Conservation (phyloP, 2,888 invertebrate genomes). For the Anarsia innoxiella region DNA sequence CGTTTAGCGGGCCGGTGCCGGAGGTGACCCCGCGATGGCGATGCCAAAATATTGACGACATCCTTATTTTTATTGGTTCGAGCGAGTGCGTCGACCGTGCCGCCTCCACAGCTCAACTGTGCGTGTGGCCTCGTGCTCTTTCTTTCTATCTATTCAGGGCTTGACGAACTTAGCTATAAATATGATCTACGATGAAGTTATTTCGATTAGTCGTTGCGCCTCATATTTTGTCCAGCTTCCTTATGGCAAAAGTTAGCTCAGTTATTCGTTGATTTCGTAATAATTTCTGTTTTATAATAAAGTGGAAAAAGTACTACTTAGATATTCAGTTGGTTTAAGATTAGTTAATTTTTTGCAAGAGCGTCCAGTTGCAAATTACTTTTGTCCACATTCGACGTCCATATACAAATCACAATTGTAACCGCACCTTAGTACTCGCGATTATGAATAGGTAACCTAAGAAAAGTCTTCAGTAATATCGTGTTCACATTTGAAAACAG, state of each 20-base stretch:
- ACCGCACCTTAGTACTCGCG: not conserved
- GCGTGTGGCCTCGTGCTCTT: conserved; percentile 63
- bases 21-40: conserved; percentile 62
- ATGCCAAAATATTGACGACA: conserved; percentile 73
- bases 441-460: conserved; percentile 1
- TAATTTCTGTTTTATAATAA: no score
- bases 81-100: conserved; percentile 64
- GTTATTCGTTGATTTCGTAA: no score
- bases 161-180: conserved; percentile 17
- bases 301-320: no score
- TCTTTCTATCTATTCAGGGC: conserved; percentile 40
- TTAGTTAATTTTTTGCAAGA: no score
- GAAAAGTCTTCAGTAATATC: conserved; percentile 6
- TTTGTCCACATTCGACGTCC: conserved; percentile 4
- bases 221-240: no score
- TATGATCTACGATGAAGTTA: not conserved
- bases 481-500: conserved; percentile 9
- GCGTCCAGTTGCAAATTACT: conserved; percentile 11
- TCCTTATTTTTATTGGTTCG: conserved; percentile 71
- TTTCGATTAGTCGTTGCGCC: not conserved
- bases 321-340: no score
- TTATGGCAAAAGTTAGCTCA: no score
- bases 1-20: conserved; percentile 9
- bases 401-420: conserved; percentile 1
- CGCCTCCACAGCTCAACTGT: conserved; percentile 51